Evolutionary conservation across 1,140 invertebrate species (phyloP), one percentile per base, ranked within the genome.

Genomic region (Sycobia sp.): DNA sequence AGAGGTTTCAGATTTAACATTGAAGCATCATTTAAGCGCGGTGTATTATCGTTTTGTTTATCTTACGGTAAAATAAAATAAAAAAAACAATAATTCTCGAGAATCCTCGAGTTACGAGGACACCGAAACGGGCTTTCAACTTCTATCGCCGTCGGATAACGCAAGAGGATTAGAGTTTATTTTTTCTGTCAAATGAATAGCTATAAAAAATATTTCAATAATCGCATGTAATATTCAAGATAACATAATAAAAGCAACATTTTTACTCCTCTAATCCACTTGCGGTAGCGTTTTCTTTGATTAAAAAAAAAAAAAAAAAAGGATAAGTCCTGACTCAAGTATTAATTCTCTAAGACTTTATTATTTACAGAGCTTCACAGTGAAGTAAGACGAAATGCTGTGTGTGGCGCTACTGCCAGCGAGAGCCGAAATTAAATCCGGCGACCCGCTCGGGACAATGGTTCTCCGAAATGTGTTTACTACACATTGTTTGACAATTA

Each of bases 1-100:
- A n/a, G n/a, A n/a, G n/a, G n/a, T n/a, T n/a, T n/a, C n/a, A n/a
- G n/a, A n/a, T n/a, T n/a, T n/a, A n/a, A n/a, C n/a, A n/a, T n/a
- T n/a, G n/a, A n/a, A n/a, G n/a, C n/a, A n/a, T n/a, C n/a, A n/a
- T n/a, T 20, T 23, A 32, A n/a, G 25, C 61, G 61, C 29, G 20
- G 14, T 14, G 1, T 4, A 50, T 60, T 57, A 63, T 56, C 46
- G 46, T 62, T 56, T 62, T 56, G 16, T 43, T 63, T 57, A 39
- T 49, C 46, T 63, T 57, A 18, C 25, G 25, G 16, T 1, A 36
- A 41, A 55, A 41, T 59, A 56, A 46, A 64, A 57, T 43, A 61
- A 49, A 64, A 67, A 60, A 59, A 49, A 59, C 16, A 55, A 49
- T 34, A 54, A 59, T 44, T 9, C 32, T 36, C 1, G 36, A 36